Evolutionary conservation across 2,797 vertebrate species (phyloP), one percentile per base, ranked within the genome.

Genomic region (Darevskia nairensis): DNA sequence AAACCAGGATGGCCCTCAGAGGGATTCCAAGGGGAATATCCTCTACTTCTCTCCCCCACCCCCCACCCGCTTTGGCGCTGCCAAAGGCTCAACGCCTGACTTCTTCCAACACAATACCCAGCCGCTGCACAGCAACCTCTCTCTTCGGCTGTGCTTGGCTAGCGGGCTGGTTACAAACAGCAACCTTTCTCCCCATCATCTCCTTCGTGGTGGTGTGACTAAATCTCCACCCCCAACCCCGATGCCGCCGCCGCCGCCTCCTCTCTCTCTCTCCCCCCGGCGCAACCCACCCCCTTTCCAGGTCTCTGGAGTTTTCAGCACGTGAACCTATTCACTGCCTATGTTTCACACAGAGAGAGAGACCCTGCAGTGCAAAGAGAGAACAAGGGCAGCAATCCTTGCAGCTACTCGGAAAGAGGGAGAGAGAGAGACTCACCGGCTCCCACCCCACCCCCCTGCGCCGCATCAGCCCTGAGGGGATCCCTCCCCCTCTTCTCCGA

Each of bases 221-320:
- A 87, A 55, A 72, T 87, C 88, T 79, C 78, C 84, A 59, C 83
- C 55, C 55, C 46, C 81, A 32, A 23, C 80, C 78, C 76, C n/a
- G 71, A 50, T n/a, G 9, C 88, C 78, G 59, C 69, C 44, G 59
- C 69, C 44, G 35, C n/a, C 78, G 68, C 61, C 71, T 25, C 59
- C 41, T 32, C 79, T 59, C 29, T 4, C 86, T 61, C 64, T 68
- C 41, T 50, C 15, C 74, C 78, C 71, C 89, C 79, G 41, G 82
- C 15, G 50, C 50, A 55, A 55, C 50, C 50, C 50, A 55, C 68
- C 21, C 61, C 6, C 13, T n/a, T 59, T 41, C 44, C 8, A 27
- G 84, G 82, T 87, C 90, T 85, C 84, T 21, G 13, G 89, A 92
- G 91, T 93, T 91, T 82, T 68, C 59, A 29, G 64, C 91, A 82